Evolutionary conservation across 2,797 vertebrate species (phyloP), one percentile per base, ranked within the genome.

Genomic region (Trematomus bernacchii): DNA sequence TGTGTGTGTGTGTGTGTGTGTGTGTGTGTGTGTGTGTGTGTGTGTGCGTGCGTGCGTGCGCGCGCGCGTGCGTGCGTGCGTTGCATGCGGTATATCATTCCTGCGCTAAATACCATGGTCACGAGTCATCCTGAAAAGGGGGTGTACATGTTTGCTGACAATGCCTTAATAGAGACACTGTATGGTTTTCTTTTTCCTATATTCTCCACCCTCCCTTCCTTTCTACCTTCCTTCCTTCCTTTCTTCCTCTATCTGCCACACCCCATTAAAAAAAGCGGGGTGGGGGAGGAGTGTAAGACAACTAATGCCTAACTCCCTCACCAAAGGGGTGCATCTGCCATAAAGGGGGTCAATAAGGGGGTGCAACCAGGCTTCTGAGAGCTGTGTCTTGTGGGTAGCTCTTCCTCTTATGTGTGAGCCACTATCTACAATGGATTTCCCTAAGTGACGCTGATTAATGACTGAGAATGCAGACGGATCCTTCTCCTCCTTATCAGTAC

Each of bases 361-460:
- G 86, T 89, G 83, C 89, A 87, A 84, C 71, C 71, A 40, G 68
- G 78, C 84, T 66, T 69, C 86, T 86, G 84, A 82, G 85, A 85
- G 87, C 65, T 61, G 77, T 79, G 84, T 91, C 90, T 87, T 67
- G 83, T 69, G 86, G 82, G 84, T 69, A 72, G 73, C 85, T 88
- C 81, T 87, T 87, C 76, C 71, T 85, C 75, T 79, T 91, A 90
- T 92, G 88, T 92, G 82, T 90, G 66, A 60, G 82, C 69, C 75
- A 16, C 83, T 81, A 85, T 91, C 77, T 66, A 87, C 86, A 89
- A 88, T 86, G 77, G 72, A 89, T 91, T 90, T 84, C 83, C 76
- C 63, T 85, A 91, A 92, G 86, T 91, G 91, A 91, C 91, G 84
- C 86, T 93, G 89, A 93, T 89, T 83, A 89, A 93, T 90, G 84